Evolutionary conservation across 30 jellyfish, hydroid and myxozoan genomes (phyloP), one percentile per base, ranked within the genome.

Genomic region (Cassiopea andromeda): DNA sequence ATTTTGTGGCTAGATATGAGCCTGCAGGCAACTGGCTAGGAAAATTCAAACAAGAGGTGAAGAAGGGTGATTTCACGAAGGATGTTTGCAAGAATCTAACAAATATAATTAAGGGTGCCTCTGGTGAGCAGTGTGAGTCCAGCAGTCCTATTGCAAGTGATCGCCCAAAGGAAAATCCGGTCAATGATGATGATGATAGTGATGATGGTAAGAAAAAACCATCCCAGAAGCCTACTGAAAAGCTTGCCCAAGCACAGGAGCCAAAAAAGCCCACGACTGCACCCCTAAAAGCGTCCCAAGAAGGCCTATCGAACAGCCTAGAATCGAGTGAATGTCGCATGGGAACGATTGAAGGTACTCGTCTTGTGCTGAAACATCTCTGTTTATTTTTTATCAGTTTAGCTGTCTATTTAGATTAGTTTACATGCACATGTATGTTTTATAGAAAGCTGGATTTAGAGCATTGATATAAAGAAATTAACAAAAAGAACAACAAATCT

Each of bases 1-100:
- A 75, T 50, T 73, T 87, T 68, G 98, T 94, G 19, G 98, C 94
- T 2, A 79, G 98, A 54, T 94, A 94, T 78, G 76, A 79, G 43
- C 92, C 97, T 2, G 85, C 97, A 1, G 98, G 98, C 1, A 94
- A 94, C 44, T 80, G 91, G 93, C 70, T 79, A 7, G 98, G 97
- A 5, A 91, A 85, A 27, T 94, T 84, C 78, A 73, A 64, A 38
- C 69, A 73, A 12, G 81, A 94, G 47, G 98, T 94, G n/a, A 47
- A 67, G 58, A 85, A 78, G 73, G 98, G 97, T 7, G 68, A 72
- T 48, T 89, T 89, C 84, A 80, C 49, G 7, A 8, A 50, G 1
- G 85, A 59, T 2, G 80, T 82, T 19, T 89, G 97, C 78, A 48
- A 45, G 82, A 89, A 89, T 73, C 83, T 89, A 45, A 80, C 78